Conservation (phyloP, 2,797 vertebrate species). For the Gallinago stenura region DNA sequence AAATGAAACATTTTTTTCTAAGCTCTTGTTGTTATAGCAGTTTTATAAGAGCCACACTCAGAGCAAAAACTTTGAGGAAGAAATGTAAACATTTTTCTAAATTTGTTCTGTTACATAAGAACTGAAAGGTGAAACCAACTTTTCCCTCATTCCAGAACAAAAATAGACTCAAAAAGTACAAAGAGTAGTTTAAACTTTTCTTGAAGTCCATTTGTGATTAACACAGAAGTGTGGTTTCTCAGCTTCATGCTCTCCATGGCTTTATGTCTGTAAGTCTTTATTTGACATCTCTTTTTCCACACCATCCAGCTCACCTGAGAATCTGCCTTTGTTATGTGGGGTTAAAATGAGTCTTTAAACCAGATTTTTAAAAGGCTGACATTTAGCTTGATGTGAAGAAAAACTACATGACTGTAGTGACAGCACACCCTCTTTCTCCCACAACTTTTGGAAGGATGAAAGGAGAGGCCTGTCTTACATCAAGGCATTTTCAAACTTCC, state of each 20-base stretch:
- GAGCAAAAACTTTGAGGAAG: conserved; percentile 16
- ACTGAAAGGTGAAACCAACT: conserved; percentile 23
- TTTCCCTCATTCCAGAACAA: background rate
- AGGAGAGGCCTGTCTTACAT: background rate
- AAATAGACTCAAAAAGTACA: background rate
- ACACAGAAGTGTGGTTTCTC: background rate
- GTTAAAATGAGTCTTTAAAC: background rate
- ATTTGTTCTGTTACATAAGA: conserved; percentile 20
- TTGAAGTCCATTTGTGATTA: background rate
- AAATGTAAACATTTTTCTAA: conserved; percentile 46
- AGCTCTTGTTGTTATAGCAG: background rate
- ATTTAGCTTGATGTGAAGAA: background rate
- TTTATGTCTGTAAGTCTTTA: background rate
- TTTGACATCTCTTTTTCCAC: background rate
- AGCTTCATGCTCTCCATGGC: background rate
- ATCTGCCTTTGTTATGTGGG: background rate
- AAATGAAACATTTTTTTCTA: background rate
- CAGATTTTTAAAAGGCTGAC: background rate
- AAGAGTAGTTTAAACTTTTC: background rate
- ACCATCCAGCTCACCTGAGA: background rate
- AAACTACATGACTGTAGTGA: background rate
- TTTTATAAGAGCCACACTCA: background rate
- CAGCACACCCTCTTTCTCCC: background rate
- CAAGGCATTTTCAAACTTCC: background rate
- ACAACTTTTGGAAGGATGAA: background rate